phyloP scores from a whole-genome alignment of 1,140 invertebrate genomes.

The Caenorhabditis tropicalis region DNA sequence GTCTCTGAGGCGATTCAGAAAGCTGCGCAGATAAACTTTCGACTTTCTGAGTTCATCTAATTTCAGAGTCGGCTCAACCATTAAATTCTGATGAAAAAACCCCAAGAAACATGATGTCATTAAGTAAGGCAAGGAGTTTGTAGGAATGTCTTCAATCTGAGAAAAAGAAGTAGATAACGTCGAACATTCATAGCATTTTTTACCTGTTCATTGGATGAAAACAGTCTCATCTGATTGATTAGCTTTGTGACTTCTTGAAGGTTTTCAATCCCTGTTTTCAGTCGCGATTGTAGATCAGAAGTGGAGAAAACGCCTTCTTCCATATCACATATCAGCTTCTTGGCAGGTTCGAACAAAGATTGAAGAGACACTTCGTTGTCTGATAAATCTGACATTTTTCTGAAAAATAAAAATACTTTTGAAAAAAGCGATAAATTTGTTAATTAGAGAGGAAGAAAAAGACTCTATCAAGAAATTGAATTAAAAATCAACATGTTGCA shows the following conservation, averaged over 20 bases:
- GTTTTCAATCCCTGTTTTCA: slow-evolving; percentile 14
- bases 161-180: too few species aligned
- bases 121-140: slow-evolving; percentile 45
- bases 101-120: slow-evolving; percentile 50
- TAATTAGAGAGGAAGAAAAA: background rate
- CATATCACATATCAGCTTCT: background rate
- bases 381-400: slow-evolving; percentile 1
- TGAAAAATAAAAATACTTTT: background rate
- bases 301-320: background rate
- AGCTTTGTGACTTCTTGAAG: background rate
- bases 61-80: slow-evolving; percentile 30
- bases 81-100: slow-evolving; percentile 45
- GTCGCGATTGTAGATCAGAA: background rate
- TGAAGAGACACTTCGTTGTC: slow-evolving; percentile 4
- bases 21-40: slow-evolving; percentile 48
- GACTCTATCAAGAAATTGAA: background rate
- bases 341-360: background rate
- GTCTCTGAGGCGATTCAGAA: slow-evolving; percentile 42
- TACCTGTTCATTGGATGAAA: slow-evolving; percentile 49
- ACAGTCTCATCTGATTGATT: slow-evolving; percentile 18
- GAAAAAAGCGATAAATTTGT: background rate
- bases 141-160: slow-evolving; percentile 52
- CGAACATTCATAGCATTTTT: background rate
- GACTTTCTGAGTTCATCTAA: slow-evolving; percentile 41
- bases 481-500: background rate